Conservation (phyloP, 2,888 invertebrate genomes). For the Caenorhabditis plicata region DNA sequence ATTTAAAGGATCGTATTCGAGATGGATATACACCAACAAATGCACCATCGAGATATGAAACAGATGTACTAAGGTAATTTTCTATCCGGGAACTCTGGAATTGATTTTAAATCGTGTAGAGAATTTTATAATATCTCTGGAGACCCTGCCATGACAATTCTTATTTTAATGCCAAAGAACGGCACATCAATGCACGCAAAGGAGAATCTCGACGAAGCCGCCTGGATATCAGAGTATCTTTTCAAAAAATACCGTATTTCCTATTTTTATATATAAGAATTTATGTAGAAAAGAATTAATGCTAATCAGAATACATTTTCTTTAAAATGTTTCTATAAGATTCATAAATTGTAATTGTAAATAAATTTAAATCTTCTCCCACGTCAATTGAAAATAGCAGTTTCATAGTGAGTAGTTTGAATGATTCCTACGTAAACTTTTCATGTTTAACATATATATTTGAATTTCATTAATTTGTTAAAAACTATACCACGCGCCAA, state of each 20-base stretch:
- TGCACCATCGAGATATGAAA: slow-evolving; percentile 62
- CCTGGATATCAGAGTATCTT: slow-evolving; percentile 38
- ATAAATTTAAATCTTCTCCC: too few relatives aligned
- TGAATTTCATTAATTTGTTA: too few relatives aligned
- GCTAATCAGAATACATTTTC: too few relatives aligned
- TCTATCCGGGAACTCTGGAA: not conserved
- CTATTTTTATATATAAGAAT: too few relatives aligned
- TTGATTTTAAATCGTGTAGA: slow-evolving; percentile 3
- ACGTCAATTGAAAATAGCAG: too few relatives aligned
- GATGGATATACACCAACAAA: slow-evolving; percentile 64
- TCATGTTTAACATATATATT: too few relatives aligned
- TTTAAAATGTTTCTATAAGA: too few relatives aligned
- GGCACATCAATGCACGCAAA: slow-evolving; percentile 59
- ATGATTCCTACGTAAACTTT: too few relatives aligned
- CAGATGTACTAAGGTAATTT: slow-evolving; percentile 49
- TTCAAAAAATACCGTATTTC: not conserved
- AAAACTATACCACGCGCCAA: too few relatives aligned
- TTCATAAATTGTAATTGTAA: too few relatives aligned
- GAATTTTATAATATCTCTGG: slow-evolving; percentile 45
- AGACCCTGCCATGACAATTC: slow-evolving; percentile 62
- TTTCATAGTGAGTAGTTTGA: too few relatives aligned
- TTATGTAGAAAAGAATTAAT: too few relatives aligned
- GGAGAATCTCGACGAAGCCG: slow-evolving; percentile 53
- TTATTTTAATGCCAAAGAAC: slow-evolving; percentile 59
- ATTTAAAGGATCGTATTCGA: slow-evolving; percentile 58